Conservation (phyloP, 92 coral and sea anemone species). For the Porites rus region DNA sequence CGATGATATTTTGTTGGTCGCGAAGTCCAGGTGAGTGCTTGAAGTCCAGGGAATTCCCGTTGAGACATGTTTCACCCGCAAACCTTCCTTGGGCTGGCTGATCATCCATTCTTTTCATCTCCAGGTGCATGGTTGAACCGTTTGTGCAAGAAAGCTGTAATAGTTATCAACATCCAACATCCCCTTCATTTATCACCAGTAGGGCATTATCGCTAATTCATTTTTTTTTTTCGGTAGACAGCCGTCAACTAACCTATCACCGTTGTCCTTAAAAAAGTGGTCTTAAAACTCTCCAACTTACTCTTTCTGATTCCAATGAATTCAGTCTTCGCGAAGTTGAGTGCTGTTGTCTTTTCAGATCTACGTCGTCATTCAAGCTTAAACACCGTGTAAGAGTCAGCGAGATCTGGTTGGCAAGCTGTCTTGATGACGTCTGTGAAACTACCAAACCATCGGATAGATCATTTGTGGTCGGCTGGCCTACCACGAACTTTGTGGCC, state of each 20-base stretch:
- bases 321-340: too few relatives aligned
- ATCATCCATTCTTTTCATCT: background rate
- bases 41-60: background rate
- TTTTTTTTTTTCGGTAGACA: too few relatives aligned
- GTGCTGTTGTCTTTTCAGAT: constrained; percentile 50
- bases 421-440: constrained; percentile 92
- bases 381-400: constrained; percentile 88
- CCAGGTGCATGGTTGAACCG: too few relatives aligned
- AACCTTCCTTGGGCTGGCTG: background rate
- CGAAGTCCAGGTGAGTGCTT: constrained; percentile 88
- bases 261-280: too few relatives aligned
- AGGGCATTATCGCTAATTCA: too few relatives aligned
- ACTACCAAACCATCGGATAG: constrained; percentile 83
- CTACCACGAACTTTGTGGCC: constrained; percentile 92
- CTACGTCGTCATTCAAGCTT: constrained; percentile 91
- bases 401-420: constrained; percentile 90
- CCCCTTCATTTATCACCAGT: too few relatives aligned
- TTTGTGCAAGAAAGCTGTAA: too few relatives aligned
- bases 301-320: too few relatives aligned
- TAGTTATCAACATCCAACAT: too few relatives aligned
- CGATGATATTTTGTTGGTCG: constrained; percentile 87
- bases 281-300: too few relatives aligned
- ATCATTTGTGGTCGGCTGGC: constrained; percentile 99
- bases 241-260: too few relatives aligned
- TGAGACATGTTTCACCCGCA: background rate